Percentiles rank a stretch among this genome's conserved stretches.
Conservation (phyloP, 2,113 vertebrate species). For the Thermophis baileyi region DNA sequence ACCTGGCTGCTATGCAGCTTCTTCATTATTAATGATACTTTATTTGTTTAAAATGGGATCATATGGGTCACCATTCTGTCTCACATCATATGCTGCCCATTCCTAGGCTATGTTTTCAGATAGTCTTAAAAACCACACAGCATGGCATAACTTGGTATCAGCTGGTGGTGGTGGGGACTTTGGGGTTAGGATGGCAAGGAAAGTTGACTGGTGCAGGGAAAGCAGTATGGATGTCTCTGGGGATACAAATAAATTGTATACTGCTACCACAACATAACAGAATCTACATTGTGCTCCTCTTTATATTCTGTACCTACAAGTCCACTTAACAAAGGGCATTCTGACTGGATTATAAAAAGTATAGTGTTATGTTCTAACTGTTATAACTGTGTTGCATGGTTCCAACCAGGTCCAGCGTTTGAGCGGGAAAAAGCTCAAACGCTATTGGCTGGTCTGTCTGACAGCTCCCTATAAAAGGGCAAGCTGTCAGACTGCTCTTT, state of each 20-base stretch:
- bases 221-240: neutral
- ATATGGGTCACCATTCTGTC: too few species aligned
- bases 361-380: too few species aligned
- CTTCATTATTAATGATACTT: neutral
- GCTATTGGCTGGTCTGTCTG: too few species aligned
- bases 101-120: neutral
- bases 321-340: neutral
- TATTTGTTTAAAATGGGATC: neutral
- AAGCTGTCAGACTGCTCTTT: too few species aligned
- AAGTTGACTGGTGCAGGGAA: neutral
- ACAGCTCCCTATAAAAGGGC: too few species aligned
- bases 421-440: too few species aligned
- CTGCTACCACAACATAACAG: neutral
- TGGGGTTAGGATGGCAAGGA: neutral
- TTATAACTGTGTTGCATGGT: too few species aligned
- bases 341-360: neutral
- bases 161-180: neutral
- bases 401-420: too few species aligned
- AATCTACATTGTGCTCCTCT: neutral
- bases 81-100: neutral
- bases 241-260: neutral
- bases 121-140: neutral
- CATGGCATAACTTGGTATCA: neutral
- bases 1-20: neutral
- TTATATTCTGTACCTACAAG: neutral